Conservation (phyloP, 2,113 vertebrate genomes). For the Danio rerio region DNA sequence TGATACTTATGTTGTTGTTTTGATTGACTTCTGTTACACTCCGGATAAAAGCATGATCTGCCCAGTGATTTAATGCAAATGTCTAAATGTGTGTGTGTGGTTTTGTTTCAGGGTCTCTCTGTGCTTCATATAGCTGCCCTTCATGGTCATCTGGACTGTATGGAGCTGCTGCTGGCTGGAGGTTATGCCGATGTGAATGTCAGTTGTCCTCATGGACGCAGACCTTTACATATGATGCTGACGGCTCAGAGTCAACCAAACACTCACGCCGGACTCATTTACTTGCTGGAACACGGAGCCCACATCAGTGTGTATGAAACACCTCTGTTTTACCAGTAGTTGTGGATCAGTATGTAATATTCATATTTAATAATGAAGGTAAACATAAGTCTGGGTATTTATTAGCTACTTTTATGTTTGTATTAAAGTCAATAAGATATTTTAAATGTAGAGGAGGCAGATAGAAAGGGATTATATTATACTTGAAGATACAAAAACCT, state of each 20-base stretch:
- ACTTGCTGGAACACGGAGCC: conserved; percentile 69
- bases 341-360: not conserved
- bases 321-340: not conserved
- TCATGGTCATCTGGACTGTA: conserved; percentile 56
- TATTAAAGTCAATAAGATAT: too few relatives aligned
- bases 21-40: not conserved
- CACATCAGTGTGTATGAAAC: conserved; percentile 64
- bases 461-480: too few relatives aligned
- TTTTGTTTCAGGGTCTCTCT: conserved; percentile 57
- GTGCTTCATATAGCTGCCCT: conserved; percentile 68
- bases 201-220: conserved; percentile 57
- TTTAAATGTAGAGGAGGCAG: too few relatives aligned
- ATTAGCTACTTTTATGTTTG: too few relatives aligned
- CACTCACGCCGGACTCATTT: conserved; percentile 60
- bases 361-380: not conserved
- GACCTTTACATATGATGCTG: conserved; percentile 70
- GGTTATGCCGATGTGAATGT: conserved; percentile 51
- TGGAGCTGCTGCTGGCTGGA: conserved; percentile 58
- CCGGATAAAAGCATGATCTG: not conserved
- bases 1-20: too few relatives aligned
- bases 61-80: too few relatives aligned
- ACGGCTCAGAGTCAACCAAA: conserved; percentile 51
- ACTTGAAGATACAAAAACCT: too few relatives aligned
- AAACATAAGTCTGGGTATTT: not conserved
- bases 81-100: conserved; percentile 33